Base-by-base conservation (phyloP, 2,113 vertebrate genomes). In the Monopterus albus region DNA sequence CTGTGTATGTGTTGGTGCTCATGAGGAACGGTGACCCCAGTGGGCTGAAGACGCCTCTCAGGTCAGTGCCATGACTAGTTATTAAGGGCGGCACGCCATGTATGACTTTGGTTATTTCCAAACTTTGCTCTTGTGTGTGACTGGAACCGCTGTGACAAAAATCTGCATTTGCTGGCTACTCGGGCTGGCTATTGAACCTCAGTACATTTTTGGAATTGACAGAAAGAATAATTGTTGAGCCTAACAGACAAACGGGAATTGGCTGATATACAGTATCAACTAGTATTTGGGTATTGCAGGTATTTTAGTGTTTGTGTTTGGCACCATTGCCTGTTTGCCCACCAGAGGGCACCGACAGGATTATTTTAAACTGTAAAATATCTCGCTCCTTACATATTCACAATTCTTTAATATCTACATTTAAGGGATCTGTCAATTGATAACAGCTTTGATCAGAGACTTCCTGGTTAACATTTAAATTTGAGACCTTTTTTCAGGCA, bases 1-100 rank as follows among this genome's bases (percentile, higher is more conserved):
- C 23, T 52, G 20, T 68, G 47, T 15, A 17, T 29, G 26, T 61
- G 33, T 61, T 13, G 13, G 53, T 84, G 56, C 75, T 31, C 61
- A 61, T 59, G 26, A 56, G 40, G 35, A 36, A 57, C 33, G 42
- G 56, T 72, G 56, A 81, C 67, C 68, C 43, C 17, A 12, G 61
- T 5, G 26, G 49, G 63, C 72, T 61, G 33, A 58, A 73, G 50
- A 25, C 40, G 52, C 65, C 31, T 61, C 66, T 23, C 20, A 47
- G 75, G 83, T 85, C 75, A 84, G 59, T 40, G 75, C 36, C 45
- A 58, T 72, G 80, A 82, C 84, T 74, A 56, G 75, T 75, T 51
- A 43, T 49, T 26, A 17, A 80, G 33, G 35, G 28, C 65, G 76
- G 35, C 28, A 81, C 42, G 56, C 81, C 45, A 25, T 31, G 64